Evolutionary conservation across 2,888 invertebrate genomes (phyloP), one percentile per base, ranked within the genome.

Genomic region (Lymantria monacha): DNA sequence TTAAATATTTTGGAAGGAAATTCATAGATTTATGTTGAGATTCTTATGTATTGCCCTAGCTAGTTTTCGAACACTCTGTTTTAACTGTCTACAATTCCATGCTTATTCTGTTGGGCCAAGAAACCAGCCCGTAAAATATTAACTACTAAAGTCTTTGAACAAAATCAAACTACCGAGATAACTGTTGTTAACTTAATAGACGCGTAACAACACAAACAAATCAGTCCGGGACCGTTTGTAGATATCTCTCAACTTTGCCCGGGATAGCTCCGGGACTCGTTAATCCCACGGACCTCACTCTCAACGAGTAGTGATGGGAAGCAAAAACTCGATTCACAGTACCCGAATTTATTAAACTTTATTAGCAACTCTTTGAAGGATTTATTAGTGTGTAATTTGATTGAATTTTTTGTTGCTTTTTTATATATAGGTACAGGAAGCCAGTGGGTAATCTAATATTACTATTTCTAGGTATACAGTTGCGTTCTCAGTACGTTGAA

Each of bases 131-230:
- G 22, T 22, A 22, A 22, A 22, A 22, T 22, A 22, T 33, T 33
- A 10, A 10, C 33, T 9, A 33, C 33, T 33, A 31, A 41, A 33
- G 33, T 33, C 5, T 33, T 33, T 33, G 33, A 33, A 33, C 33
- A 33, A 49, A 56, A 55, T 55, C 49, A 58, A 56, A 64, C 68
- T 64, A 65, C 66, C 55, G 57, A 63, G 63, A 63, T 66, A 55
- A 66, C 61, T 56, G 53, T 53, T 69, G 56, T 59, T 69, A 63
- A 69, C 69, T 69, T 69, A 66, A 67, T 67, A 63, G 69, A 63
- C 59, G 61, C 66, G 57, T 64, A 69, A 66, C 62, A 68, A 66
- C 67, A 61, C 68, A 69, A 68, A 68, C 68, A 69, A 67, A 66
- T 69, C 67, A 67, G 61, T 55, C 63, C 55, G 53, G 63, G 59